Evolutionary conservation across 1,140 invertebrate species (phyloP), one percentile per base, ranked within the genome.

Genomic region (Lethrus apterus): DNA sequence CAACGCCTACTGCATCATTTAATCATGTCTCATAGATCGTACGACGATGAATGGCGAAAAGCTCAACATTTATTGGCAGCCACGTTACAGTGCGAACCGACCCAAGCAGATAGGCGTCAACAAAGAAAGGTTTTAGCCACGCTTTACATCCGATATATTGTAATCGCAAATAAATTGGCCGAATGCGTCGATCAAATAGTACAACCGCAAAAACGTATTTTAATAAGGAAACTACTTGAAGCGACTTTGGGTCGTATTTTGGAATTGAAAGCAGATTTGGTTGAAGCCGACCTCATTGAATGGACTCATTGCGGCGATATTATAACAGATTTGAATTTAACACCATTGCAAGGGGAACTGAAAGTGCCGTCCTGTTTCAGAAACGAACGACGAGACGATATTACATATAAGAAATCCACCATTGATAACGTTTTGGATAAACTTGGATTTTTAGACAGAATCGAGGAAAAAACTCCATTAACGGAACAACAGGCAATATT

Each of bases 151-250:
- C 80, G 83, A 41, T 96, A 96, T 57, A 84, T 91, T 2, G 67
- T 81, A 10, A 73, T 89, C 0, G 76, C 84, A 8, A 80, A 86
- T 44, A 79, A 78, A 48, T 60, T 97, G 7, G 82, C 89, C 58
- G 68, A 78, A 48, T 87, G 88, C 45, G 89, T 93, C 57, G 91
- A 95, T 62, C 90, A 92, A 70, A 78, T 93, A 44, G 73, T 93
- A 18, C 93, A 97, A 61, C 90, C 93, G 0, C 93, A 97, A 66
- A 96, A 96, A 63, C 70, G 91, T 30, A 59, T 83, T 19, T 69
- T 95, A 2, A 72, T 96, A 0, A 78, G 80, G 33, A 80, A 84
- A 46, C 62, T 93, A 1, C 63, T 96, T 0, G 89, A 94, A 63
- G 79, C 81, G 1, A 78, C 77, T 18, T 73, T 94, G 31, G 91